These are phyloP conservation scores for Adelognathus sp. DNA, from an alignment of 2,888 invertebrate species.

Conservation along the genomic window DNA sequence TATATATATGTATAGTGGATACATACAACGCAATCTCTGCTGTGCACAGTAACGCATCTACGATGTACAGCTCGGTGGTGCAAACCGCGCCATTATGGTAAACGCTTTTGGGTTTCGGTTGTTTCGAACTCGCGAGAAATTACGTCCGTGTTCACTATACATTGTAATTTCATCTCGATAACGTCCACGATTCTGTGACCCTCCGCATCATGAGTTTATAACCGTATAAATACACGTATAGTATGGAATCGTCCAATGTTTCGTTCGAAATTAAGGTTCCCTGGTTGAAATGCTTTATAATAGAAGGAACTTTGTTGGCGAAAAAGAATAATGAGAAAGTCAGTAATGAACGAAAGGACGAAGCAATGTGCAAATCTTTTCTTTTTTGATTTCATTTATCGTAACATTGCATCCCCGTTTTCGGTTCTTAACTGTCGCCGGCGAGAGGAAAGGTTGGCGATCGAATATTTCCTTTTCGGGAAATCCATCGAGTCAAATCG, in stretches of 20 bases:
- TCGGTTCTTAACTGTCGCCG: not conserved
- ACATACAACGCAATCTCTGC: not conserved
- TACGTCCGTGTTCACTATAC: not conserved
- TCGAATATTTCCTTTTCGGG: constrained; percentile 38
- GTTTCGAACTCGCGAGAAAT: not conserved
- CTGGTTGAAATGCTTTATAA: too few species aligned
- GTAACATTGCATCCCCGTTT: not conserved
- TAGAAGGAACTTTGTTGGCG: too few species aligned
- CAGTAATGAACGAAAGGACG: too few species aligned
- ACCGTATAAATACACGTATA: not conserved
- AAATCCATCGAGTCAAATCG: constrained; percentile 36
- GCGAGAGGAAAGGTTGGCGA: not conserved
- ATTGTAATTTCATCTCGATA: not conserved
- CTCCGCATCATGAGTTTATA: not conserved
- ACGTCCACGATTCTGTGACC: not conserved
- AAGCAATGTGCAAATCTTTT: too few species aligned
- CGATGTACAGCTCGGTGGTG: not conserved
- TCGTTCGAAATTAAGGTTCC: not conserved
- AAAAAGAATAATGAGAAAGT: too few species aligned
- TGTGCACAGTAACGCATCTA: not conserved
- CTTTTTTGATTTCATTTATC: too few species aligned
- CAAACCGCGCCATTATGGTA: not conserved
- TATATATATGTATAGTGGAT: not conserved
- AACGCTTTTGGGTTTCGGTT: not conserved
- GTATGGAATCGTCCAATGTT: not conserved